Evolutionary conservation across 2,113 vertebrate species (phyloP).

Genomic region (Empidonax alnorum): DNA sequence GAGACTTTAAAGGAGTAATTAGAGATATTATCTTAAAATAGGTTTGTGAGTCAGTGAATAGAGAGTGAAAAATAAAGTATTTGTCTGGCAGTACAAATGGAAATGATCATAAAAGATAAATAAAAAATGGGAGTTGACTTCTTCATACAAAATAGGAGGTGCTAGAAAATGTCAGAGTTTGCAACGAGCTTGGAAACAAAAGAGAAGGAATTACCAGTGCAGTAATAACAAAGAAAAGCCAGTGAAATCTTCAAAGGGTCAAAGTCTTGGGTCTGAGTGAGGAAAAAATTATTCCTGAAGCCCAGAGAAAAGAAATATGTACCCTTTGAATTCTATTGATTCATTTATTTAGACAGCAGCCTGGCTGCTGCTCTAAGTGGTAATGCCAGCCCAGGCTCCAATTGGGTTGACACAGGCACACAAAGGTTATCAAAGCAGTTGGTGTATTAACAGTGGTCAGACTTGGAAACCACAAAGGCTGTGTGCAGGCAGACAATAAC

Average conservation of each 20-base stretch:
- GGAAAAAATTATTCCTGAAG: neutral
- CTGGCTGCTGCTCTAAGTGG: neutral
- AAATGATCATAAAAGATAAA: neutral
- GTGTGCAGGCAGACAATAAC: neutral
- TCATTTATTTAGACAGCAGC: neutral
- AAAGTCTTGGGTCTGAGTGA: neutral
- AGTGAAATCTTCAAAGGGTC: neutral
- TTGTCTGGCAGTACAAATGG: neutral
- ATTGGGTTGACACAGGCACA: neutral
- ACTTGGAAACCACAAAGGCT: neutral
- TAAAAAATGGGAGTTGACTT: neutral
- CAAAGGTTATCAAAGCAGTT: rapidly evolving
- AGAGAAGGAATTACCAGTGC: neutral
- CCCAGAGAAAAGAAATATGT: neutral
- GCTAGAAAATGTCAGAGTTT: neutral
- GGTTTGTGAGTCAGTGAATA: neutral
- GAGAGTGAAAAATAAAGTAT: neutral
- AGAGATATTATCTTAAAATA: neutral
- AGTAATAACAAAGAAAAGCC: neutral
- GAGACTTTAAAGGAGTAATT: neutral
- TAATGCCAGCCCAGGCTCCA: neutral
- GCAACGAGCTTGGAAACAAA: neutral
- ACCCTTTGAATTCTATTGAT: neutral
- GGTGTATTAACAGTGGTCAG: neutral
- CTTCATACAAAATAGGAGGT: neutral